Evolutionary conservation across 2,888 invertebrate species (phyloP).

Genomic region (Yponomeuta plumbellus): DNA sequence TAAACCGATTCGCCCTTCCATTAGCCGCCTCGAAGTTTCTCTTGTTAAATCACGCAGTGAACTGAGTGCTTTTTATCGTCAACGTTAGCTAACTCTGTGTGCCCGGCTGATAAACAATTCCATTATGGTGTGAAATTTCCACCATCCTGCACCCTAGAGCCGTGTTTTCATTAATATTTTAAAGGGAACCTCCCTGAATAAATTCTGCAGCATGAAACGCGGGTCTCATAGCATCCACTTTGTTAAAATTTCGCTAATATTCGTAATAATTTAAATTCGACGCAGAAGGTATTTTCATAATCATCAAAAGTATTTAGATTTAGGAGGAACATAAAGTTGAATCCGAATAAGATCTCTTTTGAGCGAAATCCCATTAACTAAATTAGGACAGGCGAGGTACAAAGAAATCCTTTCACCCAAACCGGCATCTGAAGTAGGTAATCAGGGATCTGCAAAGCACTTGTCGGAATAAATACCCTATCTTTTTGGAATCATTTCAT

Average conservation of each 20-base stretch:
- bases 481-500: constrained; percentile 35
- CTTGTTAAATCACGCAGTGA: neutral
- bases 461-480: constrained; percentile 44
- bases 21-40: neutral
- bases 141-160: neutral
- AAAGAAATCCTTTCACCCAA: constrained; percentile 24
- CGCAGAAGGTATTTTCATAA: neutral
- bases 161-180: neutral
- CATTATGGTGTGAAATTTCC: neutral
- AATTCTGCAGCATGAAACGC: neutral
- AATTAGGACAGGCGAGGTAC: constrained; percentile 21
- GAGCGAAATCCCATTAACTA: neutral
- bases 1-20: neutral
- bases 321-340: neutral
- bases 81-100: neutral
- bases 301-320: neutral
- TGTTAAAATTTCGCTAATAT: neutral
- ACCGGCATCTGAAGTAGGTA: constrained; percentile 28
- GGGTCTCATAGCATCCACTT: neutral
- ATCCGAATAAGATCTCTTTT: neutral
- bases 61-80: neutral
- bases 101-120: constrained; percentile 1
- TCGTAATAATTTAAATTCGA: neutral
- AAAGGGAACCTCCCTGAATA: constrained; percentile 1
- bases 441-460: constrained; percentile 29